phyloP scores from a whole-genome alignment of 2,113 vertebrate genomes.

The Bubo blakistoni region DNA sequence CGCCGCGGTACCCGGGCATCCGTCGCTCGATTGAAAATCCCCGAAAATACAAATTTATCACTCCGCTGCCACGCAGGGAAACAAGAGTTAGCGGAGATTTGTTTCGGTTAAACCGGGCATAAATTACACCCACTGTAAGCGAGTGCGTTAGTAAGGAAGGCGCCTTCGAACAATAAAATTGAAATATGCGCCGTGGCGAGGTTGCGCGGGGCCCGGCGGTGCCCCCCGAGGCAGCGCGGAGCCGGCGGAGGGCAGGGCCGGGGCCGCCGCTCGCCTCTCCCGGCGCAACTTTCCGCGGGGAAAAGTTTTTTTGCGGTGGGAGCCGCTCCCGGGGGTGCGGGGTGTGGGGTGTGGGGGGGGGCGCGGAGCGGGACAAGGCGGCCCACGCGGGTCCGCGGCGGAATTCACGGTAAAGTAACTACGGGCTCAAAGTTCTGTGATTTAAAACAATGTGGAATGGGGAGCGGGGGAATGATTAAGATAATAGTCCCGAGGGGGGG shows the following conservation, averaged over 20 bases:
- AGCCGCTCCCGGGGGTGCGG: background rate
- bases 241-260: background rate
- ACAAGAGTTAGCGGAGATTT: background rate
- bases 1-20: background rate
- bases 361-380: background rate
- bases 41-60: background rate
- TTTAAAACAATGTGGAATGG: background rate
- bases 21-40: background rate
- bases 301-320: conserved; percentile 18
- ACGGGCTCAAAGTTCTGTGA: background rate
- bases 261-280: background rate
- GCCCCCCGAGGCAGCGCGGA: background rate
- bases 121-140: background rate
- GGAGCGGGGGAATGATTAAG: background rate
- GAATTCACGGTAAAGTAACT: background rate
- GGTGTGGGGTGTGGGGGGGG: background rate
- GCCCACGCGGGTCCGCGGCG: background rate
- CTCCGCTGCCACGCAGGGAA: background rate
- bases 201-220: background rate
- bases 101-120: background rate
- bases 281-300: background rate
- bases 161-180: background rate
- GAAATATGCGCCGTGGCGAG: background rate
- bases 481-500: background rate
- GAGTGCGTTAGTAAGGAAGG: background rate